Evolutionary conservation across 2,888 invertebrate genomes (phyloP).

Genomic region (Synergus umbraculus): DNA sequence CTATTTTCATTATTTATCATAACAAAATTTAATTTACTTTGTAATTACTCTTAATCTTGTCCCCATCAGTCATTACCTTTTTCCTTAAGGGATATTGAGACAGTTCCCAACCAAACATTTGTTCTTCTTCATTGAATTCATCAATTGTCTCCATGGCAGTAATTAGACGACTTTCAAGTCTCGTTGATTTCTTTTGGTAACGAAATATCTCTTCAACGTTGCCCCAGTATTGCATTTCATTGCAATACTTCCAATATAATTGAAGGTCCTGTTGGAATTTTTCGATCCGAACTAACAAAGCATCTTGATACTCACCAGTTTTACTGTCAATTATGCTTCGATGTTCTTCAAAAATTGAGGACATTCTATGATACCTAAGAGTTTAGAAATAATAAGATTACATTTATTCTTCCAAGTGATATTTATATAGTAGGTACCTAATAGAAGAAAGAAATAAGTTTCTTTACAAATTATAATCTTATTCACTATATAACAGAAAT

Average conservation of each 20-base stretch:
- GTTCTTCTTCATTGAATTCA: constrained; percentile 94
- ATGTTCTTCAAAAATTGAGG: constrained; percentile 90
- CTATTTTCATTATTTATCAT: too few relatives aligned
- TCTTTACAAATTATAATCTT: not conserved
- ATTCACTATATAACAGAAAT: constrained; percentile 5
- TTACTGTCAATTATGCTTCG: constrained; percentile 89
- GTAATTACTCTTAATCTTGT: not conserved
- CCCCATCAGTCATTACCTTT: constrained; percentile 69
- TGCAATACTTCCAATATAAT: constrained; percentile 87
- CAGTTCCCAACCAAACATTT: constrained; percentile 90
- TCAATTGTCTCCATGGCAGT: constrained; percentile 89
- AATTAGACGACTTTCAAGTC: constrained; percentile 84
- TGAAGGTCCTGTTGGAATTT: constrained; percentile 91
- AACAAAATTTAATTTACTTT: not conserved
- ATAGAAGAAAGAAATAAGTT: constrained; percentile 4
- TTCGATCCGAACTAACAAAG: constrained; percentile 87
- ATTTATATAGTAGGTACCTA: not conserved
- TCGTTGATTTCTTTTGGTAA: constrained; percentile 89
- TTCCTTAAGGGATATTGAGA: constrained; percentile 94
- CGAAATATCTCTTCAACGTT: constrained; percentile 89
- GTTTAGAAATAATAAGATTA: not conserved
- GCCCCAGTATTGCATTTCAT: constrained; percentile 92
- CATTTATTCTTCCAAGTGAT: too few relatives aligned
- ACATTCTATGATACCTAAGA: constrained; percentile 85
- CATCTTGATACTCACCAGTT: constrained; percentile 90